Evolutionary conservation across 2,113 vertebrate species (phyloP), one percentile per base, ranked within the genome.

Genomic region (Morphnarchus princeps): DNA sequence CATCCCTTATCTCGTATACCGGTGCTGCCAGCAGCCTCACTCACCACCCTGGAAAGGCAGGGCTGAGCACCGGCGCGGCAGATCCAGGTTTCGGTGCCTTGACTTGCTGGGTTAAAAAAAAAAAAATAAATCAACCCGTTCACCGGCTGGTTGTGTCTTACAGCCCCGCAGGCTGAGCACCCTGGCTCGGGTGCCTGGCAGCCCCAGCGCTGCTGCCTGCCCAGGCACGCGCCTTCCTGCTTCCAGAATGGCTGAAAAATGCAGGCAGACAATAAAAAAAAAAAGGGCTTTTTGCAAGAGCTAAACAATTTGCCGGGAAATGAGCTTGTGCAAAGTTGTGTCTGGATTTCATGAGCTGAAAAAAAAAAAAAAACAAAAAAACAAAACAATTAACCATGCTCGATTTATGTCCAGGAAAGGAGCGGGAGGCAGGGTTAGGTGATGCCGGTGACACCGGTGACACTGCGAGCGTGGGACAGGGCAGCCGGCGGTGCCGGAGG

Each of bases 1-100:
- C 19, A 1, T 7, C 78, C 34, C 28, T 49, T 17, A 10, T 5
- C 26, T 31, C 1, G 0, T 3, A 2, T 34, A 2, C 22, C 8
- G 1, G 21, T 1, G 34, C 61, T 62, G 21, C 58, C 84, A 69
- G 67, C 61, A 74, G 34, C 81, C 20, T 31, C 34, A 0, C 4
- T 59, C 10, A 9, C 55, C 45, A 13, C 8, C 22, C 29, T 40
- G 29, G 22, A 17, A 61, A 24, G 74, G n/a, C 47, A 11, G 34
- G 17, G 58, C 45, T n/a, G 62, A 42, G 52, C 57, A 6, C 16
- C 3, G 1, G 28, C 4, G 1, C 0, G 1, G 42, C 63, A 22
- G n/a, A 2, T 6, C 40, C 32, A 3, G 3, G 5, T 32, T 71
- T 55, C 1, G 4, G 15, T 34, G 50, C 50, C 32, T 66, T 16